A percentile compares a stretch with the other conserved stretches of the same genome.
Evolutionary conservation across 2,113 vertebrate genomes (phyloP).

Genomic region (Centropus unirufus): DNA sequence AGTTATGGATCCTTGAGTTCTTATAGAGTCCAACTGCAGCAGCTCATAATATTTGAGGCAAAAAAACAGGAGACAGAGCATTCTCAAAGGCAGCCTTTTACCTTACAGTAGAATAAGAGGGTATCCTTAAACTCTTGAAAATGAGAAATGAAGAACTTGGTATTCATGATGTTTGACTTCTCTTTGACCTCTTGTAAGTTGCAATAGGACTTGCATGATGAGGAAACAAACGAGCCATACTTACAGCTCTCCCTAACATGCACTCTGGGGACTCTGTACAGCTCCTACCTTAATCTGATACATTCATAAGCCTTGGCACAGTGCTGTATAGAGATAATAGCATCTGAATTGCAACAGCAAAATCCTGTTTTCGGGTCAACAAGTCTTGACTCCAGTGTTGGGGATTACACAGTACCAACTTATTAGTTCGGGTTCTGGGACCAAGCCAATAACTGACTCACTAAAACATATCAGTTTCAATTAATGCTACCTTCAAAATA

Average conservation of each 20-base stretch:
- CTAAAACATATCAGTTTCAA: background rate
- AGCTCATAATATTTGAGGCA: background rate
- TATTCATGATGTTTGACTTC: background rate
- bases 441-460: background rate
- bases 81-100: background rate
- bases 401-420: background rate
- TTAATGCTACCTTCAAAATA: background rate
- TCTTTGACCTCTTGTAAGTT: background rate
- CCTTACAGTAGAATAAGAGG: background rate
- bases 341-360: background rate
- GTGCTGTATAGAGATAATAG: background rate
- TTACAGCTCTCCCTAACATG: rapidly evolving
- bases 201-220: background rate
- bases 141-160: background rate
- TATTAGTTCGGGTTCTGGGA: background rate
- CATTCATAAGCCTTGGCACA: background rate
- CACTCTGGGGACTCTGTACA: background rate
- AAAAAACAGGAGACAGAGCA: background rate
- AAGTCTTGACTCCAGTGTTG: background rate
- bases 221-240: background rate
- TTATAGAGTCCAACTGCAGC: background rate
- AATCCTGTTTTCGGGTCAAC: background rate
- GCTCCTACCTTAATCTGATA: background rate
- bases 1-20: background rate
- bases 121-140: background rate